Base-by-base conservation (phyloP, 2,797 vertebrate genomes). In the Acanthurus tractus region DNA sequence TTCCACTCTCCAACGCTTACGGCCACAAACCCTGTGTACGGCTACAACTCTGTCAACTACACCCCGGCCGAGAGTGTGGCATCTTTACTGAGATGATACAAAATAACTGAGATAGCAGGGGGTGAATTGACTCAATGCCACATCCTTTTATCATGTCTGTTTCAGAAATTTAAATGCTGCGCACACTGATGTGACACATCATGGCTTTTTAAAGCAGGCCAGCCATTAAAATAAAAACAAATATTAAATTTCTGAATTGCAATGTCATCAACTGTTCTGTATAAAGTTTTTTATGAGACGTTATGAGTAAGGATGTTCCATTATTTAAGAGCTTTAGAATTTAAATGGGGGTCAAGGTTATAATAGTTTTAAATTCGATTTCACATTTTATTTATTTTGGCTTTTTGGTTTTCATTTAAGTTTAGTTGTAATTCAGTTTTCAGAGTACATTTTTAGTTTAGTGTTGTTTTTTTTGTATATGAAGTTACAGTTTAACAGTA, bases 301-400 rank as follows among this genome's bases (percentile, higher is more conserved):
- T 53, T 29, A 20, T 67, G 34, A 44, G 36, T 56, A 54, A n/a
- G 44, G 55, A 61, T 64, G 63, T 61, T 67, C 9, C 61, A 70
- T 65, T 86, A 66, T 86, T 79, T 85, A 38, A 50, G 10, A 72
- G 49, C 74, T 76, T 68, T 25, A 84, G 78, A 38, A 59, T 48
- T 34, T 55, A 80, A 72, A 59, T 66, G 70, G 49, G 54, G 22
- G 44, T 9, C 38, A 40, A 40, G 38, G 38, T 40, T 11, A 12
- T 40, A 12, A 40, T 40, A 40, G 8, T 12, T 40, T 40, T 40
- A 34, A 34, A 34, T 7, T 34, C 29, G 3, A 40, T 12, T 9
- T 40, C 1, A 12, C 3, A n/a, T 40, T 40, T 40, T 40, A 40
- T 40, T 40, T 40, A 40, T 40, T 40, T 40, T 40, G 11, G 11